Evolutionary conservation across 2,113 vertebrate genomes (phyloP).

Genomic region (Epinephelus cyanopodus): DNA sequence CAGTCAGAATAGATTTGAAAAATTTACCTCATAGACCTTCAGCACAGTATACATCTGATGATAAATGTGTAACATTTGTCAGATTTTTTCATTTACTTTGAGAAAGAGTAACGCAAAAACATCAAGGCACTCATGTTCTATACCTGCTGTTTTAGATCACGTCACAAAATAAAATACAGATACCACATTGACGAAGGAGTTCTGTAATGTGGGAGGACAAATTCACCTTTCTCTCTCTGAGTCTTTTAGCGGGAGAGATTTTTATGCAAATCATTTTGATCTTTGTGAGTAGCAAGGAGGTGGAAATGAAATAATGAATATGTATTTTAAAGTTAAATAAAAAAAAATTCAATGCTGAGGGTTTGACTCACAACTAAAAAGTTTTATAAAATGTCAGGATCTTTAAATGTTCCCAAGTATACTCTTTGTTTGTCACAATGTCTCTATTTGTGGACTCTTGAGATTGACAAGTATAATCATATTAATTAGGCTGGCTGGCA

Average conservation of each 20-base stretch:
- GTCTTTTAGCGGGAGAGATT: background rate
- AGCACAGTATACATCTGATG: background rate
- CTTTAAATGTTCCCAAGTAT: background rate
- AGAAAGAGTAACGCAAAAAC: background rate
- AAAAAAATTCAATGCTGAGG: background rate
- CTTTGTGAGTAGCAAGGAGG: background rate
- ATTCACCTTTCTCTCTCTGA: background rate
- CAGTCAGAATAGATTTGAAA: background rate
- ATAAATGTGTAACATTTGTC: background rate
- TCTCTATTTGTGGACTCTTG: background rate
- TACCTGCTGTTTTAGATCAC: no score
- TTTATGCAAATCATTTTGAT: background rate
- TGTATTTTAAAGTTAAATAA: background rate
- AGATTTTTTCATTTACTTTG: background rate
- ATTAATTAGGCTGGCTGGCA: background rate
- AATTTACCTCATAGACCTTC: no score
- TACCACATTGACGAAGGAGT: background rate
- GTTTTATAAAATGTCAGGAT: background rate
- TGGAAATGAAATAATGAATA: background rate
- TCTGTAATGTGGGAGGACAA: background rate
- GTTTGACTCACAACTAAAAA: background rate
- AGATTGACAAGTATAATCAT: constrained; percentile 5
- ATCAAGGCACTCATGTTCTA: background rate
- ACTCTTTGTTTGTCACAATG: no score
- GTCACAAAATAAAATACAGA: background rate